These are phyloP conservation scores for Daubentonia madagascariensis DNA, from an alignment of 2,113 vertebrate species.

Conservation along the genomic window DNA sequence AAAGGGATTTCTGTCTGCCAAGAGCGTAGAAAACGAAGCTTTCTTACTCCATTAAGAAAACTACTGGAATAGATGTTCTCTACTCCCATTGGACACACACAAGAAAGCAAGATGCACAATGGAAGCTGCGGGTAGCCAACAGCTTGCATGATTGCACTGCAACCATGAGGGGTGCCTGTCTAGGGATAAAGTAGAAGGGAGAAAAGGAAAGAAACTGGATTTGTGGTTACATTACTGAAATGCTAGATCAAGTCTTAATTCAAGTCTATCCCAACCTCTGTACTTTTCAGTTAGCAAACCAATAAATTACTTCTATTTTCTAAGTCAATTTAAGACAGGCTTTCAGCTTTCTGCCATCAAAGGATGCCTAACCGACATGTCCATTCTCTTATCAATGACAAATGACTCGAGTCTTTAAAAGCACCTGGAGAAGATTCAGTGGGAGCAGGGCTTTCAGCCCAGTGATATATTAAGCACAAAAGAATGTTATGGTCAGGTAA, in stretches of 20 bases:
- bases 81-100: neutral
- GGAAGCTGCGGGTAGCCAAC: neutral
- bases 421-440: neutral
- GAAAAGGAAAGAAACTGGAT: neutral
- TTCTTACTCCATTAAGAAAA: neutral
- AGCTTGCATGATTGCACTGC: no score
- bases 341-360: neutral
- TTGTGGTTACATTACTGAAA: neutral
- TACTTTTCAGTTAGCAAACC: neutral
- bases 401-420: neutral
- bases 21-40: neutral
- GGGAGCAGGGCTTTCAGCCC: neutral
- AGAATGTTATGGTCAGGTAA: rapidly evolving
- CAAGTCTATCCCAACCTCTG: neutral
- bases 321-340: neutral
- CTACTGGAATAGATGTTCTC: neutral
- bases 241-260: neutral
- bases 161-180: no score
- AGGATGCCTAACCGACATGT: neutral
- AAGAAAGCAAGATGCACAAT: neutral
- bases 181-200: neutral
- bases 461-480: neutral
- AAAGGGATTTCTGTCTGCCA: neutral
- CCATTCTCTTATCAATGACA: neutral
- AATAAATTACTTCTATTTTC: neutral